Base-by-base conservation (phyloP, 2,113 vertebrate genomes). In the Amphiprion percula region DNA sequence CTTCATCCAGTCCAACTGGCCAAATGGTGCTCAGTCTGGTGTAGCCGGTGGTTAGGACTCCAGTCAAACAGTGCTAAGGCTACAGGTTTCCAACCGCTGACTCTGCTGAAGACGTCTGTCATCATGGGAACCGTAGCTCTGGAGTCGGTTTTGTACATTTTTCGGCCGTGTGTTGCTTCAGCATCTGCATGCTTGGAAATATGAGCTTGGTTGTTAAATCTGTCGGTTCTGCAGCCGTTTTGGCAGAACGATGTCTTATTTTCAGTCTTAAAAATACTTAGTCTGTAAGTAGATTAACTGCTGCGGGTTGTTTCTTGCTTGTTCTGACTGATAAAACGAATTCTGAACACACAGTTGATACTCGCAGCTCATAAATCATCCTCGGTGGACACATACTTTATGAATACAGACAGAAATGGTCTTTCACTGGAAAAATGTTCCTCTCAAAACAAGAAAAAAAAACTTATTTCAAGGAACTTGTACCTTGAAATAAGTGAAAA, bases 271-370 rank as follows among this genome's bases (percentile, higher is more conserved):
- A 44, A 56, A 54, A 54, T 28, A 56, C 23, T 68, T 2, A 0
- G 21, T 44, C 21, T 62, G 30, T 53, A 68, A 64, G 68, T 54
- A 30, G 14, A 81, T 79, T 37, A 76, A 44, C 28, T 26, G 9
- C 39, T 65, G 49, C 46, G 44, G 33, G 59, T 49, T 17, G 47
- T 26, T 55, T 54, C 26, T 33, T 53, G 41, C n/a, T 19, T 46
- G 17, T 26, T 80, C 47, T 26, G 16, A 56, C 54, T 47, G 65
- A 64, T 86, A 7, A 80, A 77, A 65, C 2, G n/a, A 65, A 30
- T 30, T 72, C 50, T 68, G 44, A 59, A 61, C 54, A 70, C n/a
- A 16, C 17, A 9, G 17, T n/a, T 1, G 52, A 39, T 15, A 16
- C 54, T 33, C 9, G 14, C 10, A 11, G 44, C 21, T 37, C 15